A percentile compares a stretch with the other conserved stretches of the same genome.
phyloP scores from a whole-genome alignment of 2,113 vertebrate species.

The Gambusia affinis region DNA sequence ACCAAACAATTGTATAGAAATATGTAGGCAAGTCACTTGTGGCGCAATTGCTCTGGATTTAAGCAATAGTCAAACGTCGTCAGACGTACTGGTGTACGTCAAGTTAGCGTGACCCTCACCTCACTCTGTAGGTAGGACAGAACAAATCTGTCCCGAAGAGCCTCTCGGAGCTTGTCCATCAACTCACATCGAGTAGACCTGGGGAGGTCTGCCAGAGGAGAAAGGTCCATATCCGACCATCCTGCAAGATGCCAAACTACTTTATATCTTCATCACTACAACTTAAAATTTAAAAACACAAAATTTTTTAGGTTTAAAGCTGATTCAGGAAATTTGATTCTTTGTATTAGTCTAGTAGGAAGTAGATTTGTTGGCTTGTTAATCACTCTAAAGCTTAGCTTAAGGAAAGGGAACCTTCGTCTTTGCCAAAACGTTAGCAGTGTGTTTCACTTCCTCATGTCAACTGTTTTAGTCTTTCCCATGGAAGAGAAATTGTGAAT shows the following conservation, averaged over 20 bases:
- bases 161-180: slow-evolving; percentile 65
- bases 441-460: slow-evolving; percentile 23
- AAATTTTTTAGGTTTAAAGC: not conserved
- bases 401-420: slow-evolving; percentile 9
- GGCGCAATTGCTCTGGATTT: not conserved
- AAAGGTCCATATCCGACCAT: slow-evolving; percentile 66
- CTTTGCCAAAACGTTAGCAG: not conserved
- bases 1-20: not conserved
- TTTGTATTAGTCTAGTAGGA: too few species aligned
- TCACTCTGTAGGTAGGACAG: slow-evolving; percentile 78
- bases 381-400: not conserved
- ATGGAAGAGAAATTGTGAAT: not conserved
- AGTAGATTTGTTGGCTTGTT: too few species aligned
- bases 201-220: slow-evolving; percentile 69
- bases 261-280: not conserved
- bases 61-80: not conserved
- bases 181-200: slow-evolving; percentile 65
- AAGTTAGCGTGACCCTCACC: slow-evolving; percentile 73
- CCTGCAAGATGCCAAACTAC: slow-evolving; percentile 48
- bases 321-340: too few species aligned
- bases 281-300: not conserved
- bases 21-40: not conserved
- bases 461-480: not conserved
- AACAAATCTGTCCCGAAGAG: slow-evolving; percentile 71
- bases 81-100: not conserved